Base-by-base conservation (phyloP, 2,888 invertebrate species). In the Aphodius granarius region DNA sequence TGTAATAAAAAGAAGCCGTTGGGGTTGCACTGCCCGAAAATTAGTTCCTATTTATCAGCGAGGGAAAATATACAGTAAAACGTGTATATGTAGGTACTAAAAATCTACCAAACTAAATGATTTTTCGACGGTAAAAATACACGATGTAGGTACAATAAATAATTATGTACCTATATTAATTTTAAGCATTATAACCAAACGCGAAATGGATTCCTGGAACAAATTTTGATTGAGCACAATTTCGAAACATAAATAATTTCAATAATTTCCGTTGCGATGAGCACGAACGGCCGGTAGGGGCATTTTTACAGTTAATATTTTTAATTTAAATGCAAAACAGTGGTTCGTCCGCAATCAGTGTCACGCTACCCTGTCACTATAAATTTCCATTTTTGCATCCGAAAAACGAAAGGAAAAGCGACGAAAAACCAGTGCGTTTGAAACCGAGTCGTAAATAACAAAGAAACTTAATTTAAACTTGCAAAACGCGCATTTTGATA, bases 251-350 rank as follows among this genome's bases (percentile, higher is more conserved):
- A 43, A 43, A 43, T 43, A 43, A 43, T 43, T 43, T 13, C 43
- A 43, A 43, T 43, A 43, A 43, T 43, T 9, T 43, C 43, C 43
- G 43, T n/a, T 13, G 43, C 43, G 43, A 43, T 6, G 6, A 9
- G 13, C 2, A 2, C 9, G 43, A 43, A 43, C 43, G 43, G n/a
- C n/a, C n/a, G n/a, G 43, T 43, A 43, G 43, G 43, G 9, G 43
- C 43, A 66, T 66, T 66, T 66, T 21, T 19, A 18, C 66, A 21
- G 20, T 66, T 66, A 66, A 66, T 66, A 66, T 66, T 66, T 66
- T 66, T 66, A 66, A 66, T 66, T 66, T 66, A 66, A 66, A 66
- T 66, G 66, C 66, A 66, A 66, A 66, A 66, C 43, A 43, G 43
- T 3, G 43, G 2, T 43, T 6, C 3, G 43, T 43, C 43, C 43